Percentiles rank a stretch among this genome's conserved stretches.
Evolutionary conservation across 2,888 invertebrate genomes (phyloP).

Genomic region (Drosophila pseudotalamancana): DNA sequence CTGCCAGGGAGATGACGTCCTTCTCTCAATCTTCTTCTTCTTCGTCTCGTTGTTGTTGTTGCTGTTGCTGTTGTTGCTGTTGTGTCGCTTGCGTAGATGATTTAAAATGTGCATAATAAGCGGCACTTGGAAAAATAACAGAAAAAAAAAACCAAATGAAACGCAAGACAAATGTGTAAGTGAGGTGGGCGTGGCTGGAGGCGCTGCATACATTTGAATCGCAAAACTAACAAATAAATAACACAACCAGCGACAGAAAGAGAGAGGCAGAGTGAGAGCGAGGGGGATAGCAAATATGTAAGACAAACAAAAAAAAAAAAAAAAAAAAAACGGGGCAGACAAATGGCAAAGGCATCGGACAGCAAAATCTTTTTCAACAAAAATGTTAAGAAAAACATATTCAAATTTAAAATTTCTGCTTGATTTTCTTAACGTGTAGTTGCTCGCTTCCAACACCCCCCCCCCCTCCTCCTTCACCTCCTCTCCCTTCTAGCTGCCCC

Average conservation of each 20-base stretch:
- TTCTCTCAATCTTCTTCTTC: too few relatives aligned
- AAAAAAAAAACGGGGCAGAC: conserved; percentile 61
- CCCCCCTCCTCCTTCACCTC: neutral
- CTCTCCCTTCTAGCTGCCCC: neutral
- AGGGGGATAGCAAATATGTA: conserved; percentile 39
- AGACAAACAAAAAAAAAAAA: conserved; percentile 73
- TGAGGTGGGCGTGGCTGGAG: neutral
- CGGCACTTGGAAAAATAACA: conserved; percentile 65
- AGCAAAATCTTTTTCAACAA: conserved; percentile 25
- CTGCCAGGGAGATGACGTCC: conserved; percentile 44
- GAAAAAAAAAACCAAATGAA: conserved; percentile 7
- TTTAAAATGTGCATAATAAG: conserved; percentile 80
- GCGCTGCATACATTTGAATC: conserved; percentile 72
- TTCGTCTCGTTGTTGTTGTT: conserved; percentile 17
- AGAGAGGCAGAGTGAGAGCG: neutral
- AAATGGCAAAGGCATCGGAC: conserved; percentile 64
- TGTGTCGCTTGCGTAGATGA: conserved; percentile 72
- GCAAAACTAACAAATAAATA: conserved; percentile 80
- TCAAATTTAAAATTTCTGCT: conserved; percentile 76
- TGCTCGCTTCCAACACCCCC: neutral
- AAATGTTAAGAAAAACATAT: conserved; percentile 71
- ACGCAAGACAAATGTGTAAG: conserved; percentile 39
- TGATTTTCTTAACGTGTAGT: conserved; percentile 62
- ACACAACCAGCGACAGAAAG: conserved; percentile 41
- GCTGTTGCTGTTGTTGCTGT: too few relatives aligned